These are phyloP conservation scores for Nothocercus julius DNA, from an alignment of 2,113 vertebrate species.

Conservation along the genomic window DNA sequence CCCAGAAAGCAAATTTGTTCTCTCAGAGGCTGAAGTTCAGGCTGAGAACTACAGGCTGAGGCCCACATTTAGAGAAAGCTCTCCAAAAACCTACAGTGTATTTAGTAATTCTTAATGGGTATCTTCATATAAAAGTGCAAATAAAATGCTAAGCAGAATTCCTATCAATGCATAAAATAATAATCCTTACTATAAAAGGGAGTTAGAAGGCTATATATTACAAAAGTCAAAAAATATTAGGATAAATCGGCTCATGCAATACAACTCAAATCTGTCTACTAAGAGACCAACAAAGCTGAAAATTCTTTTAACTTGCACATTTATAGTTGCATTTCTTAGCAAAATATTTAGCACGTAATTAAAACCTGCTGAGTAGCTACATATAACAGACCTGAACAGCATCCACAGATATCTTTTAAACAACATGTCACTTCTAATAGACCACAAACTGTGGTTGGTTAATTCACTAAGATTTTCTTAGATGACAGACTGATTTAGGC, in stretches of 20 bases:
- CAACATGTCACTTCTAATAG: no score
- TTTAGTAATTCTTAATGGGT: not conserved
- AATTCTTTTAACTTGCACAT: not conserved
- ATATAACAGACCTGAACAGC: not conserved
- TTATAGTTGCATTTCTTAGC: not conserved
- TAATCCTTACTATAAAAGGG: not conserved
- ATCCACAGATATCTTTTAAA: no score
- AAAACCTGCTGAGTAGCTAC: not conserved
- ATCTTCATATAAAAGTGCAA: not conserved
- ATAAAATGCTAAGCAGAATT: not conserved
- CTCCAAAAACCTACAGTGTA: not conserved
- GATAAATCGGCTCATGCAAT: not conserved
- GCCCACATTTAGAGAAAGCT: not conserved
- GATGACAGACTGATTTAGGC: not conserved
- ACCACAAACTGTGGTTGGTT: not conserved
- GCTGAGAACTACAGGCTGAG: not conserved
- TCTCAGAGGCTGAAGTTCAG: not conserved
- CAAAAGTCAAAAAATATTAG: not conserved
- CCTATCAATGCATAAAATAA: not conserved
- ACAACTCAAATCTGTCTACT: not conserved
- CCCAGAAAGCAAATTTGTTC: not conserved
- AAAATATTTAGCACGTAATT: not conserved
- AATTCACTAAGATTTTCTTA: not conserved
- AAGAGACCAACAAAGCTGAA: not conserved
- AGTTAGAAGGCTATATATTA: not conserved